Evolutionary conservation across 2,888 invertebrate species (phyloP).

Genomic region (Nineta flava): DNA sequence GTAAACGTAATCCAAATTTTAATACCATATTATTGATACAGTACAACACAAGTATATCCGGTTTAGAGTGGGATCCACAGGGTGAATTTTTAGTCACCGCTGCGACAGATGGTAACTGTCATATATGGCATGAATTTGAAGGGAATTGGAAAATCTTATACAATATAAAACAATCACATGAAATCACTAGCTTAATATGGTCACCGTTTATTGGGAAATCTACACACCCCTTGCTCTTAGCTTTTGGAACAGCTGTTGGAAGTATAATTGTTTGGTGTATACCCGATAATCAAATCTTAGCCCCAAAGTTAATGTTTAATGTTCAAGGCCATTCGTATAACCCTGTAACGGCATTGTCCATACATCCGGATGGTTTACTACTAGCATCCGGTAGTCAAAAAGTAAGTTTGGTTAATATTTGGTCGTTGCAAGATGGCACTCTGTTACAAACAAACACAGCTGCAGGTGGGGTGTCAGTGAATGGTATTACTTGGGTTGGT

Average conservation of each 20-base stretch:
- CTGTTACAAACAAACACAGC: conserved; percentile 37
- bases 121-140: conserved; percentile 30
- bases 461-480: conserved; percentile 27
- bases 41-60: conserved; percentile 27
- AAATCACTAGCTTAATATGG: conserved; percentile 34
- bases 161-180: conserved; percentile 28
- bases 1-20: conserved; percentile 22
- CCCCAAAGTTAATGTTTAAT: conserved; percentile 25
- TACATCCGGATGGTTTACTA: conserved; percentile 34
- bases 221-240: conserved; percentile 25
- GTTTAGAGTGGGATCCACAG: conserved; percentile 33
- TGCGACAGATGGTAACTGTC: conserved; percentile 29
- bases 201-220: conserved; percentile 31
- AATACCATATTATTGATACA: conserved; percentile 24
- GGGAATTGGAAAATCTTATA: conserved; percentile 27
- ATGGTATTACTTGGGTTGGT: conserved; percentile 34
- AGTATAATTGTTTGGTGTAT: conserved; percentile 32
- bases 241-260: conserved; percentile 36
- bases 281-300: conserved; percentile 18
- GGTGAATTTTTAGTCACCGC: conserved; percentile 34
- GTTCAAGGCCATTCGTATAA: conserved; percentile 36
- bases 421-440: conserved; percentile 40
- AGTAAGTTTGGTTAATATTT: conserved; percentile 36
- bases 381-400: conserved; percentile 35
- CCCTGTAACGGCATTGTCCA: conserved; percentile 32